A percentile compares a stretch with the other conserved stretches of the same genome.
Conservation (phyloP, 1,140 invertebrate genomes). For the Apis dorsata region DNA sequence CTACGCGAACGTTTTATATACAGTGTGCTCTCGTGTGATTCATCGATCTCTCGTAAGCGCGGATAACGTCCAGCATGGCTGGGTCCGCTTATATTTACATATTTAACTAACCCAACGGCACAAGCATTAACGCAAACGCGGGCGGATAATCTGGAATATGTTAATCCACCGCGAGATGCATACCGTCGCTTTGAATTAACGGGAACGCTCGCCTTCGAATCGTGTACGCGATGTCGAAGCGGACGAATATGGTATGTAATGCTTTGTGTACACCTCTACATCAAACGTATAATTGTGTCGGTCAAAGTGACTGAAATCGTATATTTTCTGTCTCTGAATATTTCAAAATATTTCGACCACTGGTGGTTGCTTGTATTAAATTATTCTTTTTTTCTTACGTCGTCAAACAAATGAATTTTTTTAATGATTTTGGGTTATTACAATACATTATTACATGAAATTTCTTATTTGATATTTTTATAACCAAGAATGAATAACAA, state of each 20-base stretch:
- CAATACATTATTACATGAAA: background rate
- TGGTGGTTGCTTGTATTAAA: background rate
- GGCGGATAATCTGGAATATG: slow-evolving; percentile 59
- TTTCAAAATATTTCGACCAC: background rate
- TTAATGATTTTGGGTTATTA: background rate
- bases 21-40: background rate
- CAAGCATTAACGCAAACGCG: slow-evolving; percentile 68
- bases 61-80: slow-evolving; percentile 52
- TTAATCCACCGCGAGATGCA: slow-evolving; percentile 56
- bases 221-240: slow-evolving; percentile 40
- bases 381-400: too few relatives aligned
- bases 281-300: background rate
- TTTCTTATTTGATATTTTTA: background rate
- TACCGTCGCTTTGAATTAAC: slow-evolving; percentile 66
- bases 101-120: slow-evolving; percentile 68
- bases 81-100: slow-evolving; percentile 68
- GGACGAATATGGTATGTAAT: slow-evolving; percentile 5
- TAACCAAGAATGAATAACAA: background rate
- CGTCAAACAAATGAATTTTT: background rate
- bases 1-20: background rate
- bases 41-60: slow-evolving; percentile 50
- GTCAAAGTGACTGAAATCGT: background rate
- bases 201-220: slow-evolving; percentile 47
- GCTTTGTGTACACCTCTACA: background rate
- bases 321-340: background rate